Base-by-base conservation (phyloP, 2,797 vertebrate species). In the Enteromius radiatus region DNA sequence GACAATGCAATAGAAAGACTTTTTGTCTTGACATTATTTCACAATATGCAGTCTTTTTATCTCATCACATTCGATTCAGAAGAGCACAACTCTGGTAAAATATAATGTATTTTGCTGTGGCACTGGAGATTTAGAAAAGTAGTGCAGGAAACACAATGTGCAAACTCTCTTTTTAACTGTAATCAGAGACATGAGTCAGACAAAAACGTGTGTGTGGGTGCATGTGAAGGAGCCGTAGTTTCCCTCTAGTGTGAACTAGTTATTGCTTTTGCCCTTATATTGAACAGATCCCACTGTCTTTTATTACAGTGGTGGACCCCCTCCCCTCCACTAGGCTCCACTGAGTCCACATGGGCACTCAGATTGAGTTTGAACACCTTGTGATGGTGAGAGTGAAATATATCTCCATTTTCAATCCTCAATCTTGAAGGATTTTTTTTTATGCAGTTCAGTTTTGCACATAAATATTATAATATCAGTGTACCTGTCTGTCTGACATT, bases 261-360 rank as follows among this genome's bases (percentile, higher is more conserved):
- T 52, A 70, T 73, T 74, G 78, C 81, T 75, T 54, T 64, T 74
- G 84, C 47, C 84, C 79, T 71, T 85, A 75, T 84, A 79, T 75
- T 77, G 67, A 77, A 85, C 68, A 69, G 88, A 74, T 84, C 76
- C 80, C 81, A 79, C 76, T 75, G 82, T 80, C 84, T 76, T 31
- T 70, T 64, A 45, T 86, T 84, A 47, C 43, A 76, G 68, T 71
- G 84, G 86, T 83, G 31, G 75, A 71, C 31, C 49, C 69, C 81
- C 49, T 67, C 81, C 49, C 63, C 33, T 12, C 21, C 21, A 45
- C 17, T 61, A 56, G 70, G 17, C 63, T 78, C 49, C 15, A 74
- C 52, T 65, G n/a, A 47, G 28, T 68, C 74, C 19, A 86, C 80
- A 81, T 78, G 63, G 41, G 41, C 67, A 76, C 43, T 19, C 47